phyloP scores from a whole-genome alignment of 2,113 vertebrate species.

The Leptobrachium ailaonicum region DNA sequence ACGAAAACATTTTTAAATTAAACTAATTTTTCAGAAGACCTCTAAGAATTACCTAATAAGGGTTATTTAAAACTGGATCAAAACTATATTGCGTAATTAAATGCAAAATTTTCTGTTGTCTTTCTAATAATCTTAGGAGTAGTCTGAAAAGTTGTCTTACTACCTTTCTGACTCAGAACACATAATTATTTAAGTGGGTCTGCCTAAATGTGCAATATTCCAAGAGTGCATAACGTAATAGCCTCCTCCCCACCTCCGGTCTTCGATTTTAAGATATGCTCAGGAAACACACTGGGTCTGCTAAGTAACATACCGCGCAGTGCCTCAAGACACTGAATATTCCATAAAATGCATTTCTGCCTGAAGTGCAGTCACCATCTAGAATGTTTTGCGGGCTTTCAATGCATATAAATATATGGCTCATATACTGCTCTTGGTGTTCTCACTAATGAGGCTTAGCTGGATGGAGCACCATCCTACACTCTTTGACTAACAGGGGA shows the following conservation, averaged over 20 bases:
- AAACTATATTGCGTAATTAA: too few species aligned
- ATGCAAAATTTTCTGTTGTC: too few species aligned
- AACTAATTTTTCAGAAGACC: too few species aligned
- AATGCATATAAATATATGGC: slow-evolving; percentile 23
- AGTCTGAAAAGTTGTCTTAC: too few species aligned
- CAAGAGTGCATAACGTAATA: too few species aligned
- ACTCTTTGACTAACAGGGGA: slow-evolving; percentile 21
- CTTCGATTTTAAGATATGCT: background rate
- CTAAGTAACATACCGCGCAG: background rate
- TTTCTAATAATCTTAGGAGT: too few species aligned
- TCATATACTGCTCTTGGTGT: slow-evolving; percentile 28
- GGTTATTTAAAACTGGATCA: too few species aligned
- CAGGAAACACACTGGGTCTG: background rate
- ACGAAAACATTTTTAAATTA: too few species aligned
- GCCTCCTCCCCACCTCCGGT: background rate
- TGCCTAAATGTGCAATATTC: background rate
- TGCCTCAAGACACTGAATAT: slow-evolving; percentile 17
- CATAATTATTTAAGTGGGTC: background rate
- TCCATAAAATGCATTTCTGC: slow-evolving; percentile 18
- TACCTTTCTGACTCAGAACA: too few species aligned
- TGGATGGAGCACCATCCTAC: slow-evolving; percentile 15
- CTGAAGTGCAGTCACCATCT: slow-evolving; percentile 3
- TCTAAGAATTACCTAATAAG: too few species aligned
- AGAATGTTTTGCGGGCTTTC: slow-evolving; percentile 9
- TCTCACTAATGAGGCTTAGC: slow-evolving; percentile 31